Evolutionary conservation across 1,140 invertebrate genomes (phyloP).

Genomic region (Apis dorsata): DNA sequence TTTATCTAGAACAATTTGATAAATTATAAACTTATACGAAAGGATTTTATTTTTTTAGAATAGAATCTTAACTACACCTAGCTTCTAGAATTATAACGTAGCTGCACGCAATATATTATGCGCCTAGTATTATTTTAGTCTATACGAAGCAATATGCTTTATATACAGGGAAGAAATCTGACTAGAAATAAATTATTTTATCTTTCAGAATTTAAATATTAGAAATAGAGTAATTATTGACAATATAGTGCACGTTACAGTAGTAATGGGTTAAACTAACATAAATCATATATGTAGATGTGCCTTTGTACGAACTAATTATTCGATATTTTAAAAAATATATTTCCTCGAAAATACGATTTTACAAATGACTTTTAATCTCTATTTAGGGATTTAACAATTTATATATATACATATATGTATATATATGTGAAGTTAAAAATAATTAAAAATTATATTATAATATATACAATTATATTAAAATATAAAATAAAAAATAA

Average conservation of each 20-base stretch:
- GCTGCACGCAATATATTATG: conserved; percentile 1
- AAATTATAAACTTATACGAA: neutral
- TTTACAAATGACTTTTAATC: neutral
- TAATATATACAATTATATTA: too few species aligned
- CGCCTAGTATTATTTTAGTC: conserved; percentile 14
- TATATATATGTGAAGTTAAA: neutral
- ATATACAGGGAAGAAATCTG: neutral
- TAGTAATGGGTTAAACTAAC: conserved; percentile 7
- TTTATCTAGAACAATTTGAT: neutral
- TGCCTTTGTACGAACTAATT: neutral
- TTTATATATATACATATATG: neutral
- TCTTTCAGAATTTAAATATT: neutral
- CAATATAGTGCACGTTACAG: conserved; percentile 10
- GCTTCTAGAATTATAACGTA: conserved; percentile 10
- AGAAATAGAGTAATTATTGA: neutral
- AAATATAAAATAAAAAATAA: neutral
- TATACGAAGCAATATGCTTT: neutral
- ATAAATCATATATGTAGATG: neutral
- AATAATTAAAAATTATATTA: neutral
- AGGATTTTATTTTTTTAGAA: neutral
- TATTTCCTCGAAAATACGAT: neutral
- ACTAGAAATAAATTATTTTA: neutral
- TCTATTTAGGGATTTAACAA: neutral
- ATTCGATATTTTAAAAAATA: neutral
- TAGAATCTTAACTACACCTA: neutral